Evolutionary conservation across 2,888 invertebrate species (phyloP), one percentile per base, ranked within the genome.

Genomic region (Acrocera orbiculus): DNA sequence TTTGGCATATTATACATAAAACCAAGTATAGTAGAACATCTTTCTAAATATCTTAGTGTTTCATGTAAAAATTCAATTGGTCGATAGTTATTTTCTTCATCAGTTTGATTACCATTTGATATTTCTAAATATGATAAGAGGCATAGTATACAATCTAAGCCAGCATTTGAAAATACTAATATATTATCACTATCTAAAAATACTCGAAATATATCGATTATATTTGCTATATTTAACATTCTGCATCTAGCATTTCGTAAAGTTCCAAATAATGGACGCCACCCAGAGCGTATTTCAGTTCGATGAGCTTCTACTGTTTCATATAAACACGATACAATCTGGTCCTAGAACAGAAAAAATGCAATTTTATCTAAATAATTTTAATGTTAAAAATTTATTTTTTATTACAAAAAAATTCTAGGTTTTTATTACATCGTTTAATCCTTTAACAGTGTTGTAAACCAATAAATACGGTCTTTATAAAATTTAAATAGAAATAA

Each of bases 1-100:
- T 86, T 85, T 1, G 90, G 89, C 89, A 92, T 90, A 48, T 76
- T 77, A 57, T 83, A 86, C 87, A 92, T 89, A 60, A 83, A 81
- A 4, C 82, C 77, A 34, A 93, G 62, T 44, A 92, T 87, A 41
- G 78, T 76, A 36, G 82, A 81, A 53, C 89, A 90, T 45, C 76
- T 81, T 51, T 85, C 74, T 19, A 93, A 63, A 50, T 87, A 82
- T 46, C 80, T 79, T 17, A 93, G 61, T 1, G 87, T 86, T 51
- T 86, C 81, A 50, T 76, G 61, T 13, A 61, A 42, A 37, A 58
- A 57, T 42, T 59, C 57, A 2, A 56, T 48, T 1, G 61, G 56
- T 44, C 70, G 65, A 36, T 61, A 59, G 16, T 60, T 51, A 44
- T 60, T 63, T 2, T 58, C 51, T 40, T 72, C 70, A 6, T 67